These are phyloP conservation scores for Trichopria drosophilae DNA, from an alignment of 2,888 invertebrate species.

Conservation along the genomic window DNA sequence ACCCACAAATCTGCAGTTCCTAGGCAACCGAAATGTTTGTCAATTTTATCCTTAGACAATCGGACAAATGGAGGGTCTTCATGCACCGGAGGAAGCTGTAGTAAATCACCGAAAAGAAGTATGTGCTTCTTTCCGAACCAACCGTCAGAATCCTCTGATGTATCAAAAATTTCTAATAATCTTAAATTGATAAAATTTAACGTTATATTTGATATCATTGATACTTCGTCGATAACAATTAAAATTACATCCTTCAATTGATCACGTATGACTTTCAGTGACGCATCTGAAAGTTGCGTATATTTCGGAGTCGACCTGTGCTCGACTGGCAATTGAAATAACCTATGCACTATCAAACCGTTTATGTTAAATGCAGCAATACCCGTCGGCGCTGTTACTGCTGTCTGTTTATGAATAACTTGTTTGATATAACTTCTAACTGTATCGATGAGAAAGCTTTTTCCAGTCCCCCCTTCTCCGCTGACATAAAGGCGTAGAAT, in stretches of 20 bases:
- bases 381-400: conserved; percentile 46
- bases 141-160: conserved; percentile 38
- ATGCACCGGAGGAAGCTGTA: conserved; percentile 45
- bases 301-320: conserved; percentile 44
- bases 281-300: conserved; percentile 39
- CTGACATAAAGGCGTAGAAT: conserved; percentile 34
- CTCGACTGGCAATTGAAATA: conserved; percentile 46
- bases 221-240: conserved; percentile 43
- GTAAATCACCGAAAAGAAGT: conserved; percentile 44
- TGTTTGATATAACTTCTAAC: conserved; percentile 41
- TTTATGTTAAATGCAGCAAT: conserved; percentile 49
- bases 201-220: conserved; percentile 37
- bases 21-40: conserved; percentile 28
- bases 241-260: conserved; percentile 41
- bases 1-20: conserved; percentile 37
- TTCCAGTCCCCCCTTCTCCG: conserved; percentile 44
- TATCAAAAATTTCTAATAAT: conserved; percentile 43
- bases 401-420: conserved; percentile 37
- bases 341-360: conserved; percentile 46
- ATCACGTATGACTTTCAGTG: conserved; percentile 37
- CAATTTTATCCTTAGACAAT: conserved; percentile 32
- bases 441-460: conserved; percentile 45
- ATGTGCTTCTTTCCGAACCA: conserved; percentile 45
- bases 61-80: conserved; percentile 39
- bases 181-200: conserved; percentile 41